These are phyloP conservation scores for Ailurus styani DNA, from an alignment of 2,113 vertebrate genomes.

Conservation along the genomic window DNA sequence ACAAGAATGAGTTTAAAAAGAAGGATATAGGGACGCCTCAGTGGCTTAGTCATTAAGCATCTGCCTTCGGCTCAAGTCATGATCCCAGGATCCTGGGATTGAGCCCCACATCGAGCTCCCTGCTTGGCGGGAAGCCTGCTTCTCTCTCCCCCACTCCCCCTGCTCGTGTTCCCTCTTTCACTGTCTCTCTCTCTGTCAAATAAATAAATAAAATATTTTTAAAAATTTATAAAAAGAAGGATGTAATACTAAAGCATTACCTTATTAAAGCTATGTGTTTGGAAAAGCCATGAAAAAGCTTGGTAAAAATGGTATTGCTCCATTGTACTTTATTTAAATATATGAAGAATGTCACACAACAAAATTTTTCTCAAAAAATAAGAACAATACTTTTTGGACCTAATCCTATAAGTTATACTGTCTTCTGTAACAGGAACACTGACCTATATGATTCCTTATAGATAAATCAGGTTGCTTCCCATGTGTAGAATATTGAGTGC, in stretches of 20 bases:
- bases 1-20: not conserved
- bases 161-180: too few relatives aligned
- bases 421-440: not conserved
- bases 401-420: not conserved
- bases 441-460: not conserved
- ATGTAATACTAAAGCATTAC: not conserved
- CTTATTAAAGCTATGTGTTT: not conserved
- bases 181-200: too few relatives aligned
- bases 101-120: too few relatives aligned
- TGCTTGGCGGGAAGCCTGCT: too few relatives aligned
- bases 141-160: too few relatives aligned
- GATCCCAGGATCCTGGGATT: too few relatives aligned
- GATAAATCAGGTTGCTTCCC: not conserved
- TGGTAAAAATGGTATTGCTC: not conserved
- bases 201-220: too few relatives aligned
- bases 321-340: not conserved
- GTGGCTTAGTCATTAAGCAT: too few relatives aligned
- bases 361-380: conserved; percentile 47
- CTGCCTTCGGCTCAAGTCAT: too few relatives aligned
- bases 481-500: not conserved
- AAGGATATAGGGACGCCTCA: too few relatives aligned
- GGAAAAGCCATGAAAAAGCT: not conserved
- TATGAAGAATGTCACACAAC: conserved; percentile 18
- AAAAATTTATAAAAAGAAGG: not conserved
- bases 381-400: conserved; percentile 40